Conservation (phyloP, 2,113 vertebrate species). For the Phalacrocorax aristotelis region DNA sequence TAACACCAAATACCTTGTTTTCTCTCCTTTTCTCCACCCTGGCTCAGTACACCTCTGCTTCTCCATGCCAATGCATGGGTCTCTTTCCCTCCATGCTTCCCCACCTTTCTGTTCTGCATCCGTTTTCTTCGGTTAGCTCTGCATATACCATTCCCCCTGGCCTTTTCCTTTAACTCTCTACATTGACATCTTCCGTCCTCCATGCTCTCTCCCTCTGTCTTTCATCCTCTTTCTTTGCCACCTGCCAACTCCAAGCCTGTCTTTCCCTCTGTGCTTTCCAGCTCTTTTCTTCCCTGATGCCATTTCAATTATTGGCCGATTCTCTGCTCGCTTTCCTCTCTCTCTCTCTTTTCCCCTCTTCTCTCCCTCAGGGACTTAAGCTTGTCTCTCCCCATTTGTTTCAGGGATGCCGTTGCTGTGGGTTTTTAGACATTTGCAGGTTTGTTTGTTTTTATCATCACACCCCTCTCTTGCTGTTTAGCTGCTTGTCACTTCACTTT, state of each 20-base stretch:
- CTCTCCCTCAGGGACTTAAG: conserved; percentile 41
- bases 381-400: conserved; percentile 34
- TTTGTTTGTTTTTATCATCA: conserved; percentile 60
- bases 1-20: not conserved
- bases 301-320: conserved; percentile 49
- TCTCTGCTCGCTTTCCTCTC: conserved; percentile 9
- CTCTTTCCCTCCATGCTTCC: not conserved
- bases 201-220: not conserved
- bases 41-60: not conserved
- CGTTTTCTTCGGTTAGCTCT: not conserved
- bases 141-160: not conserved
- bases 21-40: not conserved
- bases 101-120: not conserved
- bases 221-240: not conserved
- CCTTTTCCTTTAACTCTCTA: not conserved
- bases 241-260: conserved; percentile 2
- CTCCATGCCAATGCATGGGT: not conserved
- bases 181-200: not conserved
- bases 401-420: not conserved
- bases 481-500: conserved; percentile 55
- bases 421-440: conserved; percentile 34
- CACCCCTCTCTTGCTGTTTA: conserved; percentile 53
- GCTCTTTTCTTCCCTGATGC: not conserved
- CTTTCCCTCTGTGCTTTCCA: not conserved
- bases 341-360: not conserved